phyloP scores from a whole-genome alignment of 2,797 vertebrate species.

The Acanthurus tractus region DNA sequence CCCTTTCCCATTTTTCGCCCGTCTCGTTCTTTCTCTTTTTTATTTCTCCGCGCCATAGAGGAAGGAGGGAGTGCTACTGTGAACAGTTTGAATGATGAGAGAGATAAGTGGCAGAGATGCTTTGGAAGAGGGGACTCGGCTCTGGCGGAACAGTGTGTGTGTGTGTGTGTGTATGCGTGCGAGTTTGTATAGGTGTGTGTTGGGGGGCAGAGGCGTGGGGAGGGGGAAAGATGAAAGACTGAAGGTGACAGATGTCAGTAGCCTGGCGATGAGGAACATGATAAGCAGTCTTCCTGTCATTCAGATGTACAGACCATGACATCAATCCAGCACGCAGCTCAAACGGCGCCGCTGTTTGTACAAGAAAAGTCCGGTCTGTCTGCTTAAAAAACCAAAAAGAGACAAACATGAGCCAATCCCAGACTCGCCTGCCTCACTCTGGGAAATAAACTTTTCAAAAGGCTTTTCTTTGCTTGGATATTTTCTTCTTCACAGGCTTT shows the following conservation, averaged over 20 bases:
- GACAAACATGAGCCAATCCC: slow-evolving; percentile 19
- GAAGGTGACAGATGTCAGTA: slow-evolving; percentile 80
- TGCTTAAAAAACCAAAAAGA: slow-evolving; percentile 11
- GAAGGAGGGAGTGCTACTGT: slow-evolving; percentile 57
- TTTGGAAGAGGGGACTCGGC: slow-evolving; percentile 72
- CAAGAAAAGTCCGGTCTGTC: slow-evolving; percentile 41
- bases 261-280: slow-evolving; percentile 72
- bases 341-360: slow-evolving; percentile 49
- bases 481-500: slow-evolving; percentile 21
- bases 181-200: slow-evolving; percentile 46
- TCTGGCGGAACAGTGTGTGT: slow-evolving; percentile 40
- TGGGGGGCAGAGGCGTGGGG: slow-evolving; percentile 16
- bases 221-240: slow-evolving; percentile 58
- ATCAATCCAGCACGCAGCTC: slow-evolving; percentile 46
- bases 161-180: slow-evolving; percentile 26
- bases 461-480: slow-evolving; percentile 24
- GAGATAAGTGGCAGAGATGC: slow-evolving; percentile 82
- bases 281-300: slow-evolving; percentile 75
- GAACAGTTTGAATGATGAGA: slow-evolving; percentile 82
- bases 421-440: slow-evolving; percentile 3
- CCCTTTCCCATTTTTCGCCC: slow-evolving; percentile 43
- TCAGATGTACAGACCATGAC: slow-evolving; percentile 59
- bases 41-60: slow-evolving; percentile 45
- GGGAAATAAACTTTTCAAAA: slow-evolving; percentile 53
- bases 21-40: slow-evolving; percentile 50